Base-by-base conservation (phyloP, 2,888 invertebrate genomes). In the Eupithecia subfuscata region DNA sequence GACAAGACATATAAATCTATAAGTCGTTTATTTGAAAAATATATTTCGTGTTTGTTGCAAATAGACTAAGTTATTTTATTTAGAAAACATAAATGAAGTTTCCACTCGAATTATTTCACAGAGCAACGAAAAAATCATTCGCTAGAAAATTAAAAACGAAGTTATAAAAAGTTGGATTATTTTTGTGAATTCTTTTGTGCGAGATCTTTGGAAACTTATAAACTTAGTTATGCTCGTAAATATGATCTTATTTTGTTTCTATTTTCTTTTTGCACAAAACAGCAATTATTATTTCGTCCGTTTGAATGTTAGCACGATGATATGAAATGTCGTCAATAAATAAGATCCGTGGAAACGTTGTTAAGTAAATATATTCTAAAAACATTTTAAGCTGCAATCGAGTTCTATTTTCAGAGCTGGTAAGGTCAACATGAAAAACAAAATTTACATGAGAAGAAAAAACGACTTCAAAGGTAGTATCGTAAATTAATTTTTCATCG, bases 401-500 rank as follows among this genome's bases (percentile, higher is more conserved):
- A 67, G 34, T 67, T 67, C n/a, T 40, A n/a, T 67, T 67, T 37
- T 37, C 18, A 65, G n/a, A 18, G 18, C 8, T n/a, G 37, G n/a
- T n/a, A 65, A n/a, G 18, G 37, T 40, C 30, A 37, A 18, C 40
- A 67, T 37, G 30, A 18, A 37, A 65, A 65, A 65, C n/a, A 40
- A 67, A 80, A 80, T 82, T 84, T 82, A 79, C 76, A 80, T 78
- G 73, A 22, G 40, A 37, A n/a, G 65, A 37, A 67, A 67, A 67
- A 67, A 67, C 80, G 80, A 83, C 83, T 84, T 86, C 85, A 84
- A 85, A 86, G 82, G 78, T 75, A 70, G 73, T 78, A 74, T 83
- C 80, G 81, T 79, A 80, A 83, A 85, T 86, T 83, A 83, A 82
- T 86, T 86, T 86, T 85, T 84, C 79, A 85, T 82, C 81, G 79